These are phyloP conservation scores for Enoplosus armatus DNA, from an alignment of 2,797 vertebrate species.

Conservation along the genomic window DNA sequence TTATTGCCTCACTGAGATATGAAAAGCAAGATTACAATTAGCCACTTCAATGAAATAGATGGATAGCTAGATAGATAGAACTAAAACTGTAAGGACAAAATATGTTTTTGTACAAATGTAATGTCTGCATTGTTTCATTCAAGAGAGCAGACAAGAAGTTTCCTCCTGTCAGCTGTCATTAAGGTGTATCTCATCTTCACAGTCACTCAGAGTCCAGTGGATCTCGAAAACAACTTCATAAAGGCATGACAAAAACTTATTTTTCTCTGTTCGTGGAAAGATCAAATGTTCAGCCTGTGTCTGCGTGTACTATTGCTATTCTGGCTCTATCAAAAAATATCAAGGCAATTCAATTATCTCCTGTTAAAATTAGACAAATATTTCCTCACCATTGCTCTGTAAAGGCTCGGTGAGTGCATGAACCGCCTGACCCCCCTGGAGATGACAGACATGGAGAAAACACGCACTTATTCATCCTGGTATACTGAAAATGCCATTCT, in stretches of 20 bases:
- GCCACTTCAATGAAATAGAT: not conserved
- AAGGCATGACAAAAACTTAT: not conserved
- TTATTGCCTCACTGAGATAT: not conserved
- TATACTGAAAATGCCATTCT: not conserved
- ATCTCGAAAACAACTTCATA: not conserved
- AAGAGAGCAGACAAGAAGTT: not conserved
- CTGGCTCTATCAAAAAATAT: slow-evolving; percentile 72
- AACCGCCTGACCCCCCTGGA: slow-evolving; percentile 70
- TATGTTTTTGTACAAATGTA: not conserved
- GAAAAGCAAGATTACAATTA: not conserved
- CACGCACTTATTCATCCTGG: not conserved
- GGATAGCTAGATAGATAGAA: slow-evolving; percentile 20
- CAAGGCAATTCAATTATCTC: slow-evolving; percentile 80
- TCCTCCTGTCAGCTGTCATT: not conserved
- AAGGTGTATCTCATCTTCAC: slow-evolving; percentile 20
- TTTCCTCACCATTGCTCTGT: slow-evolving; percentile 67
- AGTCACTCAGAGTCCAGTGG: not conserved
- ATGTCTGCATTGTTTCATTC: not conserved
- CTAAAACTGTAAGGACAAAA: too few relatives aligned
- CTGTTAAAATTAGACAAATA: slow-evolving; percentile 83
- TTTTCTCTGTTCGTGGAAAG: slow-evolving; percentile 42
- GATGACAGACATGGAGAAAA: slow-evolving; percentile 21
- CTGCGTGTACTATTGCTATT: slow-evolving; percentile 54
- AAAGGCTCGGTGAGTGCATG: slow-evolving; percentile 40
- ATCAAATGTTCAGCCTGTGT: slow-evolving; percentile 51